Evolutionary conservation across 2,888 invertebrate species (phyloP), one percentile per base, ranked within the genome.

Genomic region (Harmothoe impar): DNA sequence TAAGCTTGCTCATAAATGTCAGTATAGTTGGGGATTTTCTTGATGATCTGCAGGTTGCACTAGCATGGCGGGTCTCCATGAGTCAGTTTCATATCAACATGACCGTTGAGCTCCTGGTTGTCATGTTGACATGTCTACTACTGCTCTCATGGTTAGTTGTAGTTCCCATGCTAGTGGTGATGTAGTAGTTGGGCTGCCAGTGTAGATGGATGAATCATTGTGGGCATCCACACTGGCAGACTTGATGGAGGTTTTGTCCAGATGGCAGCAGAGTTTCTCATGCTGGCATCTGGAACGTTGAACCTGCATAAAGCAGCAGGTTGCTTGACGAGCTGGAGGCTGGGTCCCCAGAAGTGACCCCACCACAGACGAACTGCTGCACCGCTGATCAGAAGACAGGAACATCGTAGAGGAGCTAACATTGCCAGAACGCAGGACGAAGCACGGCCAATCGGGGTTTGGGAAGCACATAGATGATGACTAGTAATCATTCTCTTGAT

Each of bases 261-360:
- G 10, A 43, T 43, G 43, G 43, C 43, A 43, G 43, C 43, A 43
- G 43, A 43, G 20, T n/a, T 62, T 62, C 62, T 62, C n/a, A 62
- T 62, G 62, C 62, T 77, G 77, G 77, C 29, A 62, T 20, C 20
- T 1, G 77, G 5, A 10, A 43, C n/a, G 17, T 31, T 20, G 43
- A 81, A 81, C 81, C 81, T 20, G 81, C 81, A 35, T 12, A 35
- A 81, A 81, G 81, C 43, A 81, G 81, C 81, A 81, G 81, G 81
- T 81, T 81, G 81, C 81, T 81, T 33, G 43, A 35, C 20, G 81
- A 81, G 29, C 25, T 72, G 72, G 15, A 29, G 72, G 25, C 12
- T 25, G 25, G 72, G 31, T 72, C 35, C 81, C 81, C 81, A 43
- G 43, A 35, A 43, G n/a, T 33, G 81, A 81, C 43, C 43, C 81